These are phyloP conservation scores for Stomatorhinus ivindoensis DNA, from an alignment of 2,113 vertebrate species.

Conservation along the genomic window DNA sequence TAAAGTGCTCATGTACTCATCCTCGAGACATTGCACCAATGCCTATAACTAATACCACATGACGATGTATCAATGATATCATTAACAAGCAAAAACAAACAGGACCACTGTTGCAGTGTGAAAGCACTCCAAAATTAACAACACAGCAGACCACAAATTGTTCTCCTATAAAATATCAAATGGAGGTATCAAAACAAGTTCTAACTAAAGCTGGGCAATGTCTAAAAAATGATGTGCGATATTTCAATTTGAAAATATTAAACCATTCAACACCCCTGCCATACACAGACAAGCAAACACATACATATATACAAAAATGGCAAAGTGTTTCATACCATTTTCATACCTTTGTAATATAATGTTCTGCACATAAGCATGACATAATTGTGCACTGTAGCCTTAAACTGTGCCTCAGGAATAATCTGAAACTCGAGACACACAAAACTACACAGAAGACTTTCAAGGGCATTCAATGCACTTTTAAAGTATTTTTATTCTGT, in stretches of 20 bases:
- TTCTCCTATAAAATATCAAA: not conserved
- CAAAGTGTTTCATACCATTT: not conserved
- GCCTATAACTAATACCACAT: not conserved
- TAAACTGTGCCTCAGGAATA: slow-evolving; percentile 12
- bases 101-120: not conserved
- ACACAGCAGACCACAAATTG: not conserved
- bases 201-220: not conserved
- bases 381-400: not conserved
- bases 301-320: not conserved
- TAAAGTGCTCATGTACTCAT: not conserved
- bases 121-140: not conserved
- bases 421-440: slow-evolving; percentile 27
- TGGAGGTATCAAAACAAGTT: not conserved
- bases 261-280: no score
- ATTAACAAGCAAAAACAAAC: not conserved
- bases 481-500: not conserved
- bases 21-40: not conserved
- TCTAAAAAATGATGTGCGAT: not conserved
- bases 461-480: not conserved
- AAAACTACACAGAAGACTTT: not conserved
- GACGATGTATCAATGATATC: not conserved
- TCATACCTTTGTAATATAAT: not conserved
- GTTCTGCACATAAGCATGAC: not conserved
- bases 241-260: not conserved
- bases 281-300: not conserved